phyloP scores from a whole-genome alignment of 2,797 vertebrate species.

The Hapalemur alaotrensis region DNA sequence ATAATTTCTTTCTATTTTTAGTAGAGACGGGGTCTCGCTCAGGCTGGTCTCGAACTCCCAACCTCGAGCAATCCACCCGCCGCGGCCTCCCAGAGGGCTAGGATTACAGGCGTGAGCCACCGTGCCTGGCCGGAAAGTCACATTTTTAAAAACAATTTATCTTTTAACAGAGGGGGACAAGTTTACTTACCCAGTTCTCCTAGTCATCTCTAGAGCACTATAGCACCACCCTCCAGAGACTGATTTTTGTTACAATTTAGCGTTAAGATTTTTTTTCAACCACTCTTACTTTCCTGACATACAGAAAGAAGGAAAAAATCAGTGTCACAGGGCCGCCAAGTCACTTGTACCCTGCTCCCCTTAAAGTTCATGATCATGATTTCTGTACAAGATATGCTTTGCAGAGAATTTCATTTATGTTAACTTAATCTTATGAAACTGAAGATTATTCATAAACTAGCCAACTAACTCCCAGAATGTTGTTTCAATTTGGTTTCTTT shows the following conservation, averaged over 20 bases:
- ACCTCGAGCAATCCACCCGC: too few species aligned
- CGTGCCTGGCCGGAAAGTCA: too few species aligned
- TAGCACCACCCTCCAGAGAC: not conserved
- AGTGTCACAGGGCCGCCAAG: not conserved
- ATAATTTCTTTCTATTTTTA: too few species aligned
- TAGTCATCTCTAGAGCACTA: not conserved
- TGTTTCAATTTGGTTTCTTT: not conserved
- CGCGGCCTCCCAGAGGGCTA: too few species aligned
- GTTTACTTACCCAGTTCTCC: not conserved
- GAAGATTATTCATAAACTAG: not conserved
- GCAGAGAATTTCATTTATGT: not conserved
- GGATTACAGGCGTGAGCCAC: too few species aligned
- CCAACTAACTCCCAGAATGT: not conserved
- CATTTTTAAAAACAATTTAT: not conserved
- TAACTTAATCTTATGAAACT: conserved; percentile 2
- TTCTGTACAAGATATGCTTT: not conserved
- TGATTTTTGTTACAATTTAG: not conserved
- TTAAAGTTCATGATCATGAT: not conserved
- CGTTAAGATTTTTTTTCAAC: not conserved
- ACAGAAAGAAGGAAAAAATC: not conserved
- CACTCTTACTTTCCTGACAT: not conserved
- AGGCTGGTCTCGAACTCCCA: too few species aligned
- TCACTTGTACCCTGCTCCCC: not conserved
- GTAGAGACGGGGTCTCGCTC: too few species aligned
- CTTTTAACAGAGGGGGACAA: not conserved